Percentiles rank a stretch among this genome's conserved stretches.
These are phyloP conservation scores for Otolemur garnettii DNA, from an alignment of 2,113 vertebrate species.

Conservation along the genomic window DNA sequence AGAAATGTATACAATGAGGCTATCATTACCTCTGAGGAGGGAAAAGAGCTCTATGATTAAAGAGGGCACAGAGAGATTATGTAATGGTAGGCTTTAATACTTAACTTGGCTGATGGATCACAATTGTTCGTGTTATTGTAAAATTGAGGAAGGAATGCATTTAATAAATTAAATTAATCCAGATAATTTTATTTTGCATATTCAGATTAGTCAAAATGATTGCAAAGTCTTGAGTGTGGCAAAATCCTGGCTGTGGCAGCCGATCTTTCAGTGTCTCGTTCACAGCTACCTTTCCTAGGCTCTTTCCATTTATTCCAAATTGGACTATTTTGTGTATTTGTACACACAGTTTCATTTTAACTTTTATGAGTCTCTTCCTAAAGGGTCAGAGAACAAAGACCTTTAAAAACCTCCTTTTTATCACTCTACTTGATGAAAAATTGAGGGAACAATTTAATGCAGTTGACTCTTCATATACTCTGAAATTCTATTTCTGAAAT, in stretches of 20 bases:
- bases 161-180: constrained; percentile 9
- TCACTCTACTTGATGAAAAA: constrained; percentile 37
- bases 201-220: background rate
- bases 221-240: background rate
- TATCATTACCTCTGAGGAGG: background rate
- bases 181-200: background rate
- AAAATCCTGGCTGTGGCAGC: background rate
- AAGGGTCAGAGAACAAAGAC: background rate
- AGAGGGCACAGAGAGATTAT: background rate
- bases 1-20: background rate
- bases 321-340: background rate
- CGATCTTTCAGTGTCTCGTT: background rate
- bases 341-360: background rate
- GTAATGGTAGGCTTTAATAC: background rate
- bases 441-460: constrained; percentile 7
- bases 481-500: constrained; percentile 61
- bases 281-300: background rate
- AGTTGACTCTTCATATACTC: constrained; percentile 49
- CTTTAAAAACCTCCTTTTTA: constrained; percentile 46
- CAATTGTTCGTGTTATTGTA: background rate
- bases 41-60: background rate
- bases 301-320: constrained; percentile 2
- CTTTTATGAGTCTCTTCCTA: background rate
- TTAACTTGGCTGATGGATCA: background rate
- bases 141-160: background rate